Base-by-base conservation (phyloP, 2,797 vertebrate species). In the Gallirallus australis region DNA sequence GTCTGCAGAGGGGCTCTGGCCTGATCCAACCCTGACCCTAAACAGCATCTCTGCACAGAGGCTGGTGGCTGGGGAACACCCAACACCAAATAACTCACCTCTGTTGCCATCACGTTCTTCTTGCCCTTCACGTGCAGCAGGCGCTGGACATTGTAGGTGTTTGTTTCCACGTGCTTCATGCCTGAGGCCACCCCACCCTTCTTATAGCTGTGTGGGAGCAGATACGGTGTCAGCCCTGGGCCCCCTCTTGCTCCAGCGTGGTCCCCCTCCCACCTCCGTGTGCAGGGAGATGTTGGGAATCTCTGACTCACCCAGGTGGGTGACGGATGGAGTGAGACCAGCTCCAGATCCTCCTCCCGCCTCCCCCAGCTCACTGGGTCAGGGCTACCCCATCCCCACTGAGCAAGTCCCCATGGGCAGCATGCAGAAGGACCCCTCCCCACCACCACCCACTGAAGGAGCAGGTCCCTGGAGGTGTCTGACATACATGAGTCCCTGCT, bases 51-150 rank as follows among this genome's bases (percentile, higher is more conserved):
- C 33, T 86, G 13, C 24, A 42, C 17, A 59, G 27, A 53, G 17
- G 15, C 1, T 68, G 24, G 6, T 75, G 53, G 14, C 28, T 70
- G 56, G 15, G 35, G 24, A 56, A 4, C 8, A 12, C 16, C 52
- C 12, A 14, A 5, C 20, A 35, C 6, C 24, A 27, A 54, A 7
- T 72, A 53, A 86, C 94, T 88, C 83, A 99, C 99, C 98, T 99
- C 99, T 96, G 97, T 96, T 2, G 99, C 99, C 39, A 97, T 76
- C 70, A 99, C 98, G 0, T 98, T 98, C 96, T 98, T 99, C 95
- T 98, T 99, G 80, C 99, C 99, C 95, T 99, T 99, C 73, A 99
- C 98, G 0, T 99, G 99, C 61, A 99, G 97, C 54, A 99, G 97
- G 47, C 99, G 97, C 78, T 95, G 98, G 61, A 98, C 16, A 0